phyloP scores from a whole-genome alignment of 2,888 invertebrate genomes.

The Ariolimax columbianus region DNA sequence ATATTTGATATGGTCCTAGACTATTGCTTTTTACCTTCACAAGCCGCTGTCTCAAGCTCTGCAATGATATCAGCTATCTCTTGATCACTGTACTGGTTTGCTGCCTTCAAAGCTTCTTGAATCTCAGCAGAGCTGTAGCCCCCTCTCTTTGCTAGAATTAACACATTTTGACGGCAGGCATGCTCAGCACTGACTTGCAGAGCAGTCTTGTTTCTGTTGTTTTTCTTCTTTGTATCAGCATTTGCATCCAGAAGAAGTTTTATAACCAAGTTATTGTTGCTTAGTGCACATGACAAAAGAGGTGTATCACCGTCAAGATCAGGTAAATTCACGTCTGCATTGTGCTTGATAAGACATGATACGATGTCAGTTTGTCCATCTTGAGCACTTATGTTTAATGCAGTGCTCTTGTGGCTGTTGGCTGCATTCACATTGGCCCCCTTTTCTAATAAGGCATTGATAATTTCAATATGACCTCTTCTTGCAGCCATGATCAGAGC shows the following conservation, averaged over 20 bases:
- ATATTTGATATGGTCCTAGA: too few relatives aligned
- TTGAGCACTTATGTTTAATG: slow-evolving; percentile 35
- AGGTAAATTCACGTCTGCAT: slow-evolving; percentile 30
- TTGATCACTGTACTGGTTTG: neutral
- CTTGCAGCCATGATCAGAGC: slow-evolving; percentile 37
- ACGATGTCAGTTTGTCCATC: slow-evolving; percentile 15
- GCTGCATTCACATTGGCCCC: slow-evolving; percentile 18
- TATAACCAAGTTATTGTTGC: neutral
- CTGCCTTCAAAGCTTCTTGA: slow-evolving; percentile 13
- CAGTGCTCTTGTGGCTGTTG: slow-evolving; percentile 21
- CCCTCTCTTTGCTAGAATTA: neutral
- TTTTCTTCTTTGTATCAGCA: slow-evolving; percentile 13
- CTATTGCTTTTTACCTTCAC: neutral
- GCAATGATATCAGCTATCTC: slow-evolving; percentile 21
- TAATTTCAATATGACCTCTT: slow-evolving; percentile 28
- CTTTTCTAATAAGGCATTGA: slow-evolving; percentile 9
- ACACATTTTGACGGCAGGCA: slow-evolving; percentile 6
- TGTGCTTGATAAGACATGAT: neutral
- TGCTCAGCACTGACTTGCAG: slow-evolving; percentile 20
- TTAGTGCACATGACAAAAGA: slow-evolving; percentile 19
- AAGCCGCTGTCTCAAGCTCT: neutral
- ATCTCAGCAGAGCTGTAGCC: neutral
- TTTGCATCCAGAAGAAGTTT: slow-evolving; percentile 12
- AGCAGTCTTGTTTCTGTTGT: slow-evolving; percentile 18
- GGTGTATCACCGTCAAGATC: slow-evolving; percentile 36